Evolutionary conservation across 1,140 invertebrate species (phyloP).

Genomic region (Neomicropteryx cornuta): DNA sequence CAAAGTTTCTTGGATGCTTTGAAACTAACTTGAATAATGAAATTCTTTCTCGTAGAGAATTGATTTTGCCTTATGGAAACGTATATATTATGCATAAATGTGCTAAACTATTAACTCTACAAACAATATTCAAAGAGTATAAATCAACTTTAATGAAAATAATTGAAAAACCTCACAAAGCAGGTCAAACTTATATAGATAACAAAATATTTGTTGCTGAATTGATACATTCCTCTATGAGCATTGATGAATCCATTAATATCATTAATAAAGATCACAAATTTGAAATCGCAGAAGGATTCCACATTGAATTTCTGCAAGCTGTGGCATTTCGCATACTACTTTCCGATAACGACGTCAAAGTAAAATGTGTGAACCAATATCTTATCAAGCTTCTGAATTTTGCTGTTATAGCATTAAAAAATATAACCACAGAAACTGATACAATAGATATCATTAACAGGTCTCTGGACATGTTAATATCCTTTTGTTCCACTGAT

Average conservation of each 20-base stretch:
- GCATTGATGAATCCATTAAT: constrained; percentile 38
- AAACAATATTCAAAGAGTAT: constrained; percentile 41
- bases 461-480: constrained; percentile 27
- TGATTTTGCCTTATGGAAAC: constrained; percentile 43
- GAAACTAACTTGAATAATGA: no score
- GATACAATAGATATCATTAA: constrained; percentile 33
- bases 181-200: constrained; percentile 44
- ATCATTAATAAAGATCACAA: constrained; percentile 44
- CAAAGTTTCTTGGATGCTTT: no score
- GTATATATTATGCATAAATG: constrained; percentile 31
- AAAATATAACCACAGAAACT: constrained; percentile 33
- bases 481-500: constrained; percentile 16
- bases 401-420: constrained; percentile 39
- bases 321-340: constrained; percentile 40
- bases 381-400: constrained; percentile 45
- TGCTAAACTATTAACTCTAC: no score
- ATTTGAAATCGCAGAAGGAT: constrained; percentile 43
- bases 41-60: constrained; percentile 44
- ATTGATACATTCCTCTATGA: constrained; percentile 43
- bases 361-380: constrained; percentile 35
- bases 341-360: constrained; percentile 18
- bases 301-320: constrained; percentile 41
- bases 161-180: constrained; percentile 52
- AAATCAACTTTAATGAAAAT: constrained; percentile 45
- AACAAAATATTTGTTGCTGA: constrained; percentile 36